These are phyloP conservation scores for Cebus imitator DNA, from an alignment of 2,113 vertebrate species.

Conservation along the genomic window DNA sequence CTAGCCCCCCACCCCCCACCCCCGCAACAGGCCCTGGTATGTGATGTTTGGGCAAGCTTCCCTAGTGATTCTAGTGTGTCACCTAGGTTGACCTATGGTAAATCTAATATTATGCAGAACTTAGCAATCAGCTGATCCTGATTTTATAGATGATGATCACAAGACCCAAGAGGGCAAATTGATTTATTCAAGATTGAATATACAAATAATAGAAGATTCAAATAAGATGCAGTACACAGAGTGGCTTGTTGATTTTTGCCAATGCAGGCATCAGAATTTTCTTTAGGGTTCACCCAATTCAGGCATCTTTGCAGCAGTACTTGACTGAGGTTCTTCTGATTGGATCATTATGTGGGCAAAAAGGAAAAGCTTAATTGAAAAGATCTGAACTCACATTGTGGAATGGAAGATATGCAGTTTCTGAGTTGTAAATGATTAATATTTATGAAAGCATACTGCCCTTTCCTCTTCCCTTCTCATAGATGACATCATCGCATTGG, in stretches of 20 bases:
- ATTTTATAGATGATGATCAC: neutral
- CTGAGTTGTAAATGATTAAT: neutral
- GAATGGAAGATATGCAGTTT: neutral
- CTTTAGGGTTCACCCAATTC: neutral
- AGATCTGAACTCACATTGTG: neutral
- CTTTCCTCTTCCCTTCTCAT: neutral
- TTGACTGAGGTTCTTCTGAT: neutral
- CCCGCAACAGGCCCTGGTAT: too few relatives aligned
- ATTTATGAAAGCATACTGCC: neutral
- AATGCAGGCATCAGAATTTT: neutral
- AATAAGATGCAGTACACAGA: neutral
- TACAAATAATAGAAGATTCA: neutral
- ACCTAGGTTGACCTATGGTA: neutral
- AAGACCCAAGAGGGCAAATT: neutral
- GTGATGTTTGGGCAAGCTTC: neutral
- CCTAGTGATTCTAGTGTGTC: neutral
- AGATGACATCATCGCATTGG: neutral
- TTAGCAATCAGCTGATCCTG: neutral
- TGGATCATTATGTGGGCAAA: neutral
- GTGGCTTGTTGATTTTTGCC: neutral
- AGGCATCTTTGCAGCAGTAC: neutral
- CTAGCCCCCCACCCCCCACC: fast-evolving
- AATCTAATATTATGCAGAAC: neutral
- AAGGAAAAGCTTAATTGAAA: neutral
- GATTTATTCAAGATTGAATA: neutral